Percentiles rank a stretch among this genome's conserved stretches.
These are phyloP conservation scores for Anagrus nilaparvatae DNA, from an alignment of 1,140 invertebrate species.

Conservation along the genomic window DNA sequence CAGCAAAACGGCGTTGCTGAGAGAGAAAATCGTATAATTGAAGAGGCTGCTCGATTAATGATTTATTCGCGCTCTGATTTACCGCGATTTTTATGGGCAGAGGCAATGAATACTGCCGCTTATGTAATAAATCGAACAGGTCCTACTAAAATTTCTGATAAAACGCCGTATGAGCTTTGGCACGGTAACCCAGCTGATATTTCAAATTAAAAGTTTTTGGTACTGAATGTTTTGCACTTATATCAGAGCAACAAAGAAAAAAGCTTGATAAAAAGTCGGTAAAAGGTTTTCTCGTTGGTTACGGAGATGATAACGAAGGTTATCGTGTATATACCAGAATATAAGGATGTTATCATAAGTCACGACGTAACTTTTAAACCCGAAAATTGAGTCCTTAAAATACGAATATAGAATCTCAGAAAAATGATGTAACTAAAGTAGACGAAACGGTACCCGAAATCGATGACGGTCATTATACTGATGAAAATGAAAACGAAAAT, in stretches of 20 bases:
- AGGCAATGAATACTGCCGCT: conserved; percentile 27
- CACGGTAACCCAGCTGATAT: conserved; percentile 12
- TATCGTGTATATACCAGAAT: background rate
- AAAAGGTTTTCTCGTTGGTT: conserved; percentile 23
- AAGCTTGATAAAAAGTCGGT: conserved; percentile 21
- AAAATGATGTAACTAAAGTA: background rate
- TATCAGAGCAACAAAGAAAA: conserved; percentile 20
- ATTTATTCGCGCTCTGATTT: too few species aligned
- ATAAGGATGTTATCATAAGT: background rate
- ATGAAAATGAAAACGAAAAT: too few species aligned
- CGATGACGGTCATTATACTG: background rate
- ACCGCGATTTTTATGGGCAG: conserved; percentile 21
- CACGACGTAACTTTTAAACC: too few species aligned
- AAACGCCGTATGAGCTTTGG: conserved; percentile 29
- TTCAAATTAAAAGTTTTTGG: conserved; percentile 15
- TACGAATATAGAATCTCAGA: too few species aligned
- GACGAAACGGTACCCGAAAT: background rate
- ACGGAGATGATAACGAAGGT: conserved; percentile 6
- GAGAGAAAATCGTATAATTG: conserved; percentile 25
- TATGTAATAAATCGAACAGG: conserved; percentile 31
- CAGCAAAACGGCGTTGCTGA: conserved; percentile 25
- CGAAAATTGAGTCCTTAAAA: too few species aligned
- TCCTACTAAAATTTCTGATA: conserved; percentile 15
- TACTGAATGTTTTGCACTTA: conserved; percentile 17
- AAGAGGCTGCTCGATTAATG: conserved; percentile 27